phyloP scores from a whole-genome alignment of 2,888 invertebrate genomes.

The Calameuta pallipes region DNA sequence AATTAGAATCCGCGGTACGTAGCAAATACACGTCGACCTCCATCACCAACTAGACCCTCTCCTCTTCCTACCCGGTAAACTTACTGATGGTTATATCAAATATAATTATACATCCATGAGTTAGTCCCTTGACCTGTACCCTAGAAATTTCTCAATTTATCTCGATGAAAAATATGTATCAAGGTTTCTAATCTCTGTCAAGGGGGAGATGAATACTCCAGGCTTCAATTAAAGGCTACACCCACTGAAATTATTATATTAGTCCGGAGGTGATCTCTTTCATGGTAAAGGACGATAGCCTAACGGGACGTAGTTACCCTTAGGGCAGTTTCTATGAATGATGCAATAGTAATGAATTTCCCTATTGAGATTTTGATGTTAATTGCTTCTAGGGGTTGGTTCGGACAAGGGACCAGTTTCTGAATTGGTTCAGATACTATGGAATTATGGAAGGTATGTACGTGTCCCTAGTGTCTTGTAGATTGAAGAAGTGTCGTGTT shows the following conservation, averaged over 20 bases:
- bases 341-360: background rate
- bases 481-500: background rate
- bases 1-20: slow-evolving; percentile 59
- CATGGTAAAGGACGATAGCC: background rate
- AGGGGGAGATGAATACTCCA: background rate
- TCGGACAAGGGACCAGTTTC: background rate
- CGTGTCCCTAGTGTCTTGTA: background rate
- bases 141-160: background rate
- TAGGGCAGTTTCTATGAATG: background rate
- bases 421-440: background rate
- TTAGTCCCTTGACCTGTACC: background rate
- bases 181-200: background rate
- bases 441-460: background rate
- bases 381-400: background rate
- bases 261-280: background rate
- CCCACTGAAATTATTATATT: background rate
- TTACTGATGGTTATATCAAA: background rate
- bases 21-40: slow-evolving; percentile 56
- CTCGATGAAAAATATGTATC: background rate
- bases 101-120: background rate
- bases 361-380: background rate
- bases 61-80: slow-evolving; percentile 22
- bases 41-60: slow-evolving; percentile 45
- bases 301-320: background rate
- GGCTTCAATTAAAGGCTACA: background rate